Evolutionary conservation across 92 coral and sea anemone species (phyloP).

Genomic region (Epizoanthus rinbou): DNA sequence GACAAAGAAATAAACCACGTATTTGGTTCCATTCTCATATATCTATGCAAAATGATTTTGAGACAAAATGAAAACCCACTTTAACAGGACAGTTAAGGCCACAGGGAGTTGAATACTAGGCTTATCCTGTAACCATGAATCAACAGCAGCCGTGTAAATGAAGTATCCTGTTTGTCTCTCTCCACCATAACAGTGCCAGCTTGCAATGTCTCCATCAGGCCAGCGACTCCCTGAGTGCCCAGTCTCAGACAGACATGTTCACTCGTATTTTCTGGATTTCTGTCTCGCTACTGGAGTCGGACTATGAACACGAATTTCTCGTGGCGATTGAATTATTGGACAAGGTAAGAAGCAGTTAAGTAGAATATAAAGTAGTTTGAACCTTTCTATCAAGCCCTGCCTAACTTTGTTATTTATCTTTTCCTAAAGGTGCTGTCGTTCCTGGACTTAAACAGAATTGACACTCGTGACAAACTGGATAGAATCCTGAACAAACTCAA

Average conservation of each 20-base stretch:
- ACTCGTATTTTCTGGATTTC: constrained; percentile 99
- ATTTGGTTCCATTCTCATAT: too few species aligned
- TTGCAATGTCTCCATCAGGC: constrained; percentile 90
- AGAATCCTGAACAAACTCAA: constrained; percentile 85
- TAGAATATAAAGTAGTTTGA: neutral
- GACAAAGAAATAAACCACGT: too few species aligned
- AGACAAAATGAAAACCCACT: too few species aligned
- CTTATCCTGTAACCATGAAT: too few species aligned
- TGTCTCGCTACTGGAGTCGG: constrained; percentile 95
- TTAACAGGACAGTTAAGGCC: too few species aligned
- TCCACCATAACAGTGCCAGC: constrained; percentile 69
- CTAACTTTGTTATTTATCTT: neutral
- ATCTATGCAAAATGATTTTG: too few species aligned
- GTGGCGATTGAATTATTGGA: constrained; percentile 89
- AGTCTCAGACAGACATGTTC: constrained; percentile 91
- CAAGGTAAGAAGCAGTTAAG: constrained; percentile 63
- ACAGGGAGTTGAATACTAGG: too few species aligned
- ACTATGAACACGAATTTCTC: constrained; percentile 94
- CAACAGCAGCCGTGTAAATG: too few species aligned
- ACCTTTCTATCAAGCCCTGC: neutral
- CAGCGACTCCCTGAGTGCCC: constrained; percentile 77
- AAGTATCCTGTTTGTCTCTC: neutral
- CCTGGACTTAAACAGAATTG: constrained; percentile 78
- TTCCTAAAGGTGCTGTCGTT: constrained; percentile 78
- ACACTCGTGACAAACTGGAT: constrained; percentile 86